Conservation (phyloP, 2,888 invertebrate species). For the Pseudoips prasinana region DNA sequence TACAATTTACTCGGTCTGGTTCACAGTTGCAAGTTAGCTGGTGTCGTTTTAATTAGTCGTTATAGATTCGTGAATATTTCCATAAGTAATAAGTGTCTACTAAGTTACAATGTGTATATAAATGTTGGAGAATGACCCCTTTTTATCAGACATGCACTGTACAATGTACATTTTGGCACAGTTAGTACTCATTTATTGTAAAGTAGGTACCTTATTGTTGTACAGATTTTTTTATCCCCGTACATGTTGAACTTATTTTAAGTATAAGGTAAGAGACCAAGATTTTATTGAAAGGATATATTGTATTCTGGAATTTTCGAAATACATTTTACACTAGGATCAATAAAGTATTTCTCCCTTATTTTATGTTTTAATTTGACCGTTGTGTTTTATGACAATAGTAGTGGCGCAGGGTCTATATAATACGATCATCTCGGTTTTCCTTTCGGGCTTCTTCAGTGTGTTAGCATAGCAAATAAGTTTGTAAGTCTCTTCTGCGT, state of each 20-base stretch:
- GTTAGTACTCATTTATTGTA: slow-evolving; percentile 58
- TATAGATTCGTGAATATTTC: no score
- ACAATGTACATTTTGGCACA: slow-evolving; percentile 63
- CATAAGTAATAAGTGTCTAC: no score
- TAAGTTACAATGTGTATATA: no score
- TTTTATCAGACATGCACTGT: slow-evolving; percentile 46
- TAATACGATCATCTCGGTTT: no score
- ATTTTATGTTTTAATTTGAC: slow-evolving; percentile 53
- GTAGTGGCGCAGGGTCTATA: no score
- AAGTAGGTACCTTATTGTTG: slow-evolving; percentile 66
- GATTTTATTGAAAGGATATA: slow-evolving; percentile 75
- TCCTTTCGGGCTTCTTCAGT: no score
- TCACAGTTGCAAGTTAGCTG: no score
- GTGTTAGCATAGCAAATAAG: no score
- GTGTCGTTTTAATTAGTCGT: no score
- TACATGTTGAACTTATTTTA: slow-evolving; percentile 68
- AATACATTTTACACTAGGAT: slow-evolving; percentile 80
- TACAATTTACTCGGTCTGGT: no score
- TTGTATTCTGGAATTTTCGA: slow-evolving; percentile 80
- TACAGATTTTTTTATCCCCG: slow-evolving; percentile 59
- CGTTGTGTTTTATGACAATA: slow-evolving; percentile 7
- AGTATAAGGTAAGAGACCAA: slow-evolving; percentile 75
- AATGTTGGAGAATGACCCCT: no score
- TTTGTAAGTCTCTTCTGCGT: no score
- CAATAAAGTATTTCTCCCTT: slow-evolving; percentile 79